Evolutionary conservation across 2,797 vertebrate genomes (phyloP).

Genomic region (Fratercula arctica): DNA sequence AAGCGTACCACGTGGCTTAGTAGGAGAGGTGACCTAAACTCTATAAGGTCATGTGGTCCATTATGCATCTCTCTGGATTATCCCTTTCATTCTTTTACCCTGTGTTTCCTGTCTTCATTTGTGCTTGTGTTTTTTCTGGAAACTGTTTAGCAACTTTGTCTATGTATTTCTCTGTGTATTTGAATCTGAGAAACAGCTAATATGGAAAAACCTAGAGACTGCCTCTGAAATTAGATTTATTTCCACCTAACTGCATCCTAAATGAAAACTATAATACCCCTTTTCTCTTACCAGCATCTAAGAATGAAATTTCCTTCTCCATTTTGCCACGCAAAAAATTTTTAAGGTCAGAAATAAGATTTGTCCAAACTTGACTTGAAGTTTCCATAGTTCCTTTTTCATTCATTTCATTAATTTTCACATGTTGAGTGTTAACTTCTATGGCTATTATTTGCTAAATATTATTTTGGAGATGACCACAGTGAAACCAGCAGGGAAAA

Average conservation of each 20-base stretch:
- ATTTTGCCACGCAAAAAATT: background rate
- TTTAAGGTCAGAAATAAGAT: background rate
- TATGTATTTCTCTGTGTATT: background rate
- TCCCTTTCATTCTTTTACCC: background rate
- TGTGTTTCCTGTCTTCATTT: background rate
- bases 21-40: background rate
- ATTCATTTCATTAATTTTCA: background rate
- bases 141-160: background rate
- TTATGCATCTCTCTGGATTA: background rate
- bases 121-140: background rate
- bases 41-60: background rate
- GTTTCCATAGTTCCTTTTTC: background rate
- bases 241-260: background rate
- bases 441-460: background rate
- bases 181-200: background rate
- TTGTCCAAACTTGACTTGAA: background rate
- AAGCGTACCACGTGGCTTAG: background rate
- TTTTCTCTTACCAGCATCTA: background rate
- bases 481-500: background rate
- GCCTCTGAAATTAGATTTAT: conserved; percentile 45
- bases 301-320: background rate
- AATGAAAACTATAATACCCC: background rate
- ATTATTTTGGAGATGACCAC: background rate
- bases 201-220: conserved; percentile 17
- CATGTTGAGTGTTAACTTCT: background rate